phyloP scores from a whole-genome alignment of 2,797 vertebrate species.

The Podargus strigoides region DNA sequence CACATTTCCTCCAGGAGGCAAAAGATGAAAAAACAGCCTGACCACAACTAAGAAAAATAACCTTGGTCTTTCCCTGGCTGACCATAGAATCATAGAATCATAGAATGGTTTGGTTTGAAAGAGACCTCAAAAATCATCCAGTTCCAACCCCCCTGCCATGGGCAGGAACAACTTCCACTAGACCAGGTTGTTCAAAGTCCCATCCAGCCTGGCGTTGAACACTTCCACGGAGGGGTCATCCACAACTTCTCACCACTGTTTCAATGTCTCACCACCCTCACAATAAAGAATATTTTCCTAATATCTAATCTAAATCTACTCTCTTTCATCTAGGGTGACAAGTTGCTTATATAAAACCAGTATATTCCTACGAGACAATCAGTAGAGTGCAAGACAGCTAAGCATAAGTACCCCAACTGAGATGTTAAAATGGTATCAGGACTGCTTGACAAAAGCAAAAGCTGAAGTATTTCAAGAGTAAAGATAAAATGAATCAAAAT shows the following conservation, averaged over 20 bases:
- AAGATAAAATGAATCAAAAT: background rate
- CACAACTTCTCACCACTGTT: too few relatives aligned
- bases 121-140: too few relatives aligned
- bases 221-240: too few relatives aligned
- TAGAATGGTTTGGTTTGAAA: too few relatives aligned
- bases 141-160: too few relatives aligned
- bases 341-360: background rate
- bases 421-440: background rate
- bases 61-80: background rate
- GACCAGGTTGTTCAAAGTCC: too few relatives aligned
- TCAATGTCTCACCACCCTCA: too few relatives aligned
- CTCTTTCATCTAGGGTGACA: rapidly evolving
- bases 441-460: background rate
- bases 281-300: too few relatives aligned
- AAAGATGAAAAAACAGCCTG: background rate
- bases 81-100: too few relatives aligned
- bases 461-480: background rate
- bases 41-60: background rate
- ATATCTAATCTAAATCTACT: too few relatives aligned
- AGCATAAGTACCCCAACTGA: rapidly evolving
- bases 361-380: background rate
- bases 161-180: too few relatives aligned
- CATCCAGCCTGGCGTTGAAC: too few relatives aligned
- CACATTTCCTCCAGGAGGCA: background rate
- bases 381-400: background rate